These are phyloP conservation scores for pig (Sus scrofa) DNA, from an alignment of 2,113 vertebrate species.

Conservation along the genomic window DNA sequence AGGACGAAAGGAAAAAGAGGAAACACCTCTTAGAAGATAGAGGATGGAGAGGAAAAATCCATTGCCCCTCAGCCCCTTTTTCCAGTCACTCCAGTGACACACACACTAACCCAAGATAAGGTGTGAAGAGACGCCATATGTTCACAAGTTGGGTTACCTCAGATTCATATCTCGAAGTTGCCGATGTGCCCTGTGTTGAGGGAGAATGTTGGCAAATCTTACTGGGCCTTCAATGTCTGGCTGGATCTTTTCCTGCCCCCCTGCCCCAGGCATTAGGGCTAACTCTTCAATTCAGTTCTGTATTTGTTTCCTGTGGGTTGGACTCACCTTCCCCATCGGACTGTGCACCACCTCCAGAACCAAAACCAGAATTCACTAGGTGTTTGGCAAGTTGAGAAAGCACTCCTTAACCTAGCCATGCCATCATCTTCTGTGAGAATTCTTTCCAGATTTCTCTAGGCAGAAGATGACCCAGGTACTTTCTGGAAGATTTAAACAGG, in stretches of 20 bases:
- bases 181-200: no score
- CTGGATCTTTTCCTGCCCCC: rapidly evolving
- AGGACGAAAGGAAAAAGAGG: not conserved
- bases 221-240: not conserved
- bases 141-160: not conserved
- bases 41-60: rapidly evolving
- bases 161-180: not conserved
- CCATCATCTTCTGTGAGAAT: not conserved
- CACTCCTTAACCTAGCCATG: rapidly evolving
- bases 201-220: not conserved
- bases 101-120: not conserved
- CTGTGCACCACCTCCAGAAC: not conserved
- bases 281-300: not conserved
- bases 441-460: not conserved
- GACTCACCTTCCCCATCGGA: not conserved
- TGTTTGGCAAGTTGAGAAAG: no score
- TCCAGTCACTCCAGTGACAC: rapidly evolving
- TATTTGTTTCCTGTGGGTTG: not conserved
- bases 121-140: not conserved
- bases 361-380: not conserved
- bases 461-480: not conserved
- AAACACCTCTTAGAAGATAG: not conserved
- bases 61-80: rapidly evolving
- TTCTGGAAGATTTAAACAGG: not conserved
- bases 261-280: no score